These are phyloP conservation scores for Orthosia cruda DNA, from an alignment of 2,888 invertebrate genomes.

Conservation along the genomic window DNA sequence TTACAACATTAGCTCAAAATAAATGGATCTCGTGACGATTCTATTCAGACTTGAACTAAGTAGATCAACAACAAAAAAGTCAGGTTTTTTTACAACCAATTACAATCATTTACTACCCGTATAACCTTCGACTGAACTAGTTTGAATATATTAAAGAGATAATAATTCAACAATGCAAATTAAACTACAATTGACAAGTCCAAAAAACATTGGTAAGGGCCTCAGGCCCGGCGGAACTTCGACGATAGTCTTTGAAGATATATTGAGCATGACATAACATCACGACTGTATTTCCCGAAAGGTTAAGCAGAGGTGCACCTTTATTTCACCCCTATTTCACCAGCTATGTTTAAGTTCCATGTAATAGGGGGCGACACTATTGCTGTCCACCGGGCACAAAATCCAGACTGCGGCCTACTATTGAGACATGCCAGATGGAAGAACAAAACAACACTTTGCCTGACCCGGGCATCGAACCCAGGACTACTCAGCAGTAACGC, in stretches of 20 bases:
- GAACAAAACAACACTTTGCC: too few species aligned
- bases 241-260: neutral
- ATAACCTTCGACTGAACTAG: slow-evolving; percentile 32
- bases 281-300: too few species aligned
- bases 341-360: too few species aligned
- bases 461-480: too few species aligned
- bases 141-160: slow-evolving; percentile 1
- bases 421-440: too few species aligned
- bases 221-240: too few species aligned
- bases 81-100: slow-evolving; percentile 6
- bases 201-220: neutral
- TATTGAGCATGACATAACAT: neutral
- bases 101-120: neutral
- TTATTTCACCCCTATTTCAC: too few species aligned
- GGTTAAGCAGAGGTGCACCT: too few species aligned
- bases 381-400: too few species aligned
- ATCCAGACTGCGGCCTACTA: too few species aligned
- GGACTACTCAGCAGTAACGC: too few species aligned
- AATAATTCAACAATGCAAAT: neutral
- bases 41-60: slow-evolving; percentile 28
- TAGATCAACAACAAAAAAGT: slow-evolving; percentile 12
- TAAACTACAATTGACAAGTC: neutral
- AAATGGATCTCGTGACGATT: slow-evolving; percentile 33
- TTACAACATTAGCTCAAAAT: slow-evolving; percentile 10
- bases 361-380: too few species aligned